Base-by-base conservation (phyloP, 2,888 invertebrate species). In the Cheilosia vernalis region DNA sequence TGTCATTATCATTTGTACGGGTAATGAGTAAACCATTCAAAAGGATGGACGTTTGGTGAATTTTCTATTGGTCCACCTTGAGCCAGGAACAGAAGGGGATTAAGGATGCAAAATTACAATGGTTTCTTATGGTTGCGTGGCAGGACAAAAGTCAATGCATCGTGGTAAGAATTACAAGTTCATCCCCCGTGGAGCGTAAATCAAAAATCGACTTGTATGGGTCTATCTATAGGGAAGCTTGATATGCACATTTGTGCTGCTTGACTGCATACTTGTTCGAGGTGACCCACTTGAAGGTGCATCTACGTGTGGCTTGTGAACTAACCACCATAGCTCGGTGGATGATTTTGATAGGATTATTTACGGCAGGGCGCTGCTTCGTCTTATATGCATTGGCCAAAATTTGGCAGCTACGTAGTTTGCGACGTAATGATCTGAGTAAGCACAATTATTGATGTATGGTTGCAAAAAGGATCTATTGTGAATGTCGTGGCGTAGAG, bases 1-100 rank as follows among this genome's bases (percentile, higher is more conserved):
- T 63, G 77, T 69, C 61, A 53, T 69, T 77, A 69, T 61, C 53
- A 53, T 77, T 77, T 77, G 60, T 69, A 53, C 77, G 77, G 77
- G 47, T 77, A 77, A 77, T 77, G 77, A 77, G 77, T 60, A 61
- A 15, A 21, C 60, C 51, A 44, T 60, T 76, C 74, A 66, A 76
- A 74, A 49, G 74, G 64, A 76, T 76, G 66, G 40, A 66, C 66
- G 74, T 51, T 76, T 19, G 10, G 49, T 6, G 66, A 64, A 76
- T 66, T 49, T 58, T 40, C 47, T 49, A 74, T 56, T 76, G 49
- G 40, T 49, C 42, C 33, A 17, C 55, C 63, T 60, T 51, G 33
- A 7, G 21, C 33, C 37, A 19, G 24, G 10, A 6, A 19, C 17
- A 6, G 63, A 4, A 42, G 21, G 24, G 13, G 1, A n/a, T 53